phyloP scores from a whole-genome alignment of 2,113 vertebrate genomes.

The Puffinus mauretanicus region DNA sequence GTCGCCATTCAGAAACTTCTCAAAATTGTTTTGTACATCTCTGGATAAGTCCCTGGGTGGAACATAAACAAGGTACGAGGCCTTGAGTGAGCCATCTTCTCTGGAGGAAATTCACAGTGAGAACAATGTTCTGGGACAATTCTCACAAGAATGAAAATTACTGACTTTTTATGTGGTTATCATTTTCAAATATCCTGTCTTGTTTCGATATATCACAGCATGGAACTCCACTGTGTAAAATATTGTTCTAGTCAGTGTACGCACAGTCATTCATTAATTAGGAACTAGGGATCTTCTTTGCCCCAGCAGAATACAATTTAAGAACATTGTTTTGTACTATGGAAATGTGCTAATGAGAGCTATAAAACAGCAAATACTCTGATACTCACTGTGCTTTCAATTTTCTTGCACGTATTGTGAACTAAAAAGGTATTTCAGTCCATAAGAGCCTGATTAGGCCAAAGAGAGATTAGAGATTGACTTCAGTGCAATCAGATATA shows the following conservation, averaged over 20 bases:
- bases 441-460: neutral
- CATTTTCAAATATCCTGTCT: neutral
- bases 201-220: neutral
- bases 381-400: slow-evolving; percentile 34
- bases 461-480: neutral
- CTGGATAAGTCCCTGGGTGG: neutral
- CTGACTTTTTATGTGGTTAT: slow-evolving; percentile 6
- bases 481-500: neutral
- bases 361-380: slow-evolving; percentile 22
- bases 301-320: slow-evolving; percentile 35
- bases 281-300: slow-evolving; percentile 7
- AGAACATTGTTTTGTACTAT: neutral
- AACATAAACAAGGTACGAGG: neutral
- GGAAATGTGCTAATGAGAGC: slow-evolving; percentile 32
- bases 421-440: slow-evolving; percentile 14
- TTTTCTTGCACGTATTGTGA: slow-evolving; percentile 18
- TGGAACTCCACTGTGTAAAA: slow-evolving; percentile 35
- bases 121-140: slow-evolving; percentile 27
- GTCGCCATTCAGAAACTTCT: neutral
- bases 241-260: neutral
- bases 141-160: slow-evolving; percentile 10
- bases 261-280: slow-evolving; percentile 24
- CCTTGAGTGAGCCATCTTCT: neutral
- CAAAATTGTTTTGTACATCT: neutral
- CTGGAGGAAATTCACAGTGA: neutral